Percentiles rank a stretch among this genome's conserved stretches.
phyloP scores from a whole-genome alignment of 2,113 vertebrate species.

The Ailuropoda melanoleuca region DNA sequence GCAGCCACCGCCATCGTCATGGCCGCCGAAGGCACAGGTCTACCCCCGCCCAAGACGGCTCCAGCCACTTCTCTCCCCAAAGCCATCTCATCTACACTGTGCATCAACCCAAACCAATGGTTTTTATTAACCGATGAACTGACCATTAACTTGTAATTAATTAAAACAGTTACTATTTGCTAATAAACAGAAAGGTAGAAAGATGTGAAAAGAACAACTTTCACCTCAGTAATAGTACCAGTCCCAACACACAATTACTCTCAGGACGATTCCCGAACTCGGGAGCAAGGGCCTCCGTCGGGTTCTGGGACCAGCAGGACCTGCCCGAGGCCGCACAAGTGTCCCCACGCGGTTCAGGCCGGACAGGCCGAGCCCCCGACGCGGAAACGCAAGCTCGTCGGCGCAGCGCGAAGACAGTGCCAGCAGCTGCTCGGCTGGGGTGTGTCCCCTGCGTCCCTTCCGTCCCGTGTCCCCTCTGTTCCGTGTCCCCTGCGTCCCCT shows the following conservation, averaged over 20 bases:
- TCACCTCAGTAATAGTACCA: neutral
- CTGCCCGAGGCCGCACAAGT: accelerated
- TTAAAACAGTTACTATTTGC: neutral
- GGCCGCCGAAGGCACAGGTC: neutral
- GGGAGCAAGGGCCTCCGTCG: neutral
- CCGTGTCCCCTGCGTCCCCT: too few relatives aligned
- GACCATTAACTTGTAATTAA: too few relatives aligned
- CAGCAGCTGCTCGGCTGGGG: too few relatives aligned
- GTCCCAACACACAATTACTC: accelerated
- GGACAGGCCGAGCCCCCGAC: too few relatives aligned
- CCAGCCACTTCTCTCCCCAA: too few relatives aligned
- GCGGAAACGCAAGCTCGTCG: neutral
- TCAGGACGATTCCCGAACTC: accelerated
- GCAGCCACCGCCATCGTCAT: accelerated
- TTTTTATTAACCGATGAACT: too few relatives aligned
- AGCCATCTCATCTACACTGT: accelerated
- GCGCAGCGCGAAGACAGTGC: too few relatives aligned
- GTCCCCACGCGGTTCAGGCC: too few relatives aligned
- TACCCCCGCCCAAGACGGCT: accelerated
- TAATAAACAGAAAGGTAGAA: neutral
- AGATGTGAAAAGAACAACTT: neutral
- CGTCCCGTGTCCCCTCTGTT: too few relatives aligned
- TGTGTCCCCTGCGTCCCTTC: too few relatives aligned
- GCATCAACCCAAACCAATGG: too few relatives aligned
- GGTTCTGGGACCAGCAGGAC: neutral